Evolutionary conservation across 2,113 vertebrate genomes (phyloP).

Genomic region (Sander lucioperca): DNA sequence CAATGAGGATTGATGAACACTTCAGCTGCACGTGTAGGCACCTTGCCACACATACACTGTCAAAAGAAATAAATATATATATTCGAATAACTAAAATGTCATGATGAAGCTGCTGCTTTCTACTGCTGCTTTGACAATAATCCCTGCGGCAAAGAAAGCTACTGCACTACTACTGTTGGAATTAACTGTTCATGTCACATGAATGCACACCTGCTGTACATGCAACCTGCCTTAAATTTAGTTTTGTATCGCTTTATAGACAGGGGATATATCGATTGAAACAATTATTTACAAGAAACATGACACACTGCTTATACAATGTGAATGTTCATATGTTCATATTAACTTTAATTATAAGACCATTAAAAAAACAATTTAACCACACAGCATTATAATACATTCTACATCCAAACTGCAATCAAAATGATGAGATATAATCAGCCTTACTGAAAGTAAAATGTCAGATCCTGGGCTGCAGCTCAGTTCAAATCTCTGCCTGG

Average conservation of each 20-base stretch:
- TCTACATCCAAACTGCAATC: background rate
- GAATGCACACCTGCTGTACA: background rate
- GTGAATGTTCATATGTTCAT: background rate
- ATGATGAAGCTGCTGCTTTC: conserved; percentile 4
- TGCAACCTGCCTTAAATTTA: background rate
- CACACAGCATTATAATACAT: background rate
- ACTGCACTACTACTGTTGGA: background rate
- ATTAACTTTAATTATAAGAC: background rate
- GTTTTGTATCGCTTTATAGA: background rate
- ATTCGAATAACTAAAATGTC: background rate
- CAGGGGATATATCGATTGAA: background rate
- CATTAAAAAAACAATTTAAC: background rate
- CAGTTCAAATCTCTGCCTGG: conserved; percentile 55
- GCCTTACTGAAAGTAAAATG: conserved; percentile 45
- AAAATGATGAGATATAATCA: conserved; percentile 9
- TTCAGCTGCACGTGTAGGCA: conserved; percentile 24
- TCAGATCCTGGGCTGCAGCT: conserved; percentile 39
- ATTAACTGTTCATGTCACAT: background rate
- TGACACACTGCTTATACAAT: background rate
- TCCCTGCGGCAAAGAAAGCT: background rate
- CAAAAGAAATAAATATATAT: background rate
- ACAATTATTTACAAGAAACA: background rate
- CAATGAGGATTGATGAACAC: conserved; percentile 64
- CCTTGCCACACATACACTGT: conserved; percentile 22
- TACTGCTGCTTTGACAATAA: conserved; percentile 1